These are phyloP conservation scores for Microdon myrmicae DNA, from an alignment of 2,888 invertebrate genomes.

Conservation along the genomic window DNA sequence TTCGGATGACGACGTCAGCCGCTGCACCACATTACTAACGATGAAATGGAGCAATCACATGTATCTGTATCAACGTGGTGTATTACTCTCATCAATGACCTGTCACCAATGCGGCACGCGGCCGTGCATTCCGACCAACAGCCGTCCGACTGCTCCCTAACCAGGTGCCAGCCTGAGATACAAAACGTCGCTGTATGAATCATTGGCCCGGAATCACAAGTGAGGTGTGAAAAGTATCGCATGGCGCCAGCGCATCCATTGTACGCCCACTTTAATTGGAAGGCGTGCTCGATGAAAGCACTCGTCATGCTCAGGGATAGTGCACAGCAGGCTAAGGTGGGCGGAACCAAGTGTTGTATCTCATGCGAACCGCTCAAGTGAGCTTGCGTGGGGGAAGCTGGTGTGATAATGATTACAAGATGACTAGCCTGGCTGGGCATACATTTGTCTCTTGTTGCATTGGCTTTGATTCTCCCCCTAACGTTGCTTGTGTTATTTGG, in stretches of 20 bases:
- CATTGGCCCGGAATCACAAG: neutral
- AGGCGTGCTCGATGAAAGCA: slow-evolving; percentile 39
- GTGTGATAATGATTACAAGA: slow-evolving; percentile 1
- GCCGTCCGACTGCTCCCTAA: neutral
- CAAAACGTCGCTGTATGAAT: neutral
- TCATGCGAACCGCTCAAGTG: slow-evolving; percentile 7
- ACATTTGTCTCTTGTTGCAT: no score
- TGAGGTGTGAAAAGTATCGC: slow-evolving; percentile 36
- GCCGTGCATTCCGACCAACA: neutral
- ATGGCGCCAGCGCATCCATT: neutral
- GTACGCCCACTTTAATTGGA: slow-evolving; percentile 41
- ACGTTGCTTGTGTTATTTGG: no score
- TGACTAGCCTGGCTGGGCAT: no score
- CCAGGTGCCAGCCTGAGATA: neutral
- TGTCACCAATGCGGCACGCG: slow-evolving; percentile 29
- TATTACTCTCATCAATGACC: slow-evolving; percentile 14
- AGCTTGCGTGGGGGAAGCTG: slow-evolving; percentile 13
- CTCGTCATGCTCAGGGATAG: slow-evolving; percentile 31
- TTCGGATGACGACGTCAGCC: no score
- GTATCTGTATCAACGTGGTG: slow-evolving; percentile 24
- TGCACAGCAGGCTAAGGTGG: slow-evolving; percentile 27
- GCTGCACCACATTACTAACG: slow-evolving; percentile 5
- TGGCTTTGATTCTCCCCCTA: no score
- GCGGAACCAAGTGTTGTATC: slow-evolving; percentile 22
- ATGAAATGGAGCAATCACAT: slow-evolving; percentile 26